Conservation (phyloP, 30 jellyfish, hydroid and myxozoan genomes). For the Pseudorhiza aurosa region DNA sequence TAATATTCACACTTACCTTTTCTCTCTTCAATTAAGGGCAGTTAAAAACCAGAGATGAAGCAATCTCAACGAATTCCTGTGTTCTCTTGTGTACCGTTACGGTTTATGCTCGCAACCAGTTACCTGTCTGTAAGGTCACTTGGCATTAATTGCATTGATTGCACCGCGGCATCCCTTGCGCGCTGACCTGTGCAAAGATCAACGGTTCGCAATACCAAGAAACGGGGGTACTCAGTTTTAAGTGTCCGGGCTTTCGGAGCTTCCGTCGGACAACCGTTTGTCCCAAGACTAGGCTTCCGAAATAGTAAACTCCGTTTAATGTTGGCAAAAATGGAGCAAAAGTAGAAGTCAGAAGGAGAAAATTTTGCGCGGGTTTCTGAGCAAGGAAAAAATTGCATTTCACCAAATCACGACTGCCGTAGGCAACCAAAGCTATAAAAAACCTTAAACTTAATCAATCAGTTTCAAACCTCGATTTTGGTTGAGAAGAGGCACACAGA, state of each 20-base stretch:
- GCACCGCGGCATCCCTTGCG: conserved; percentile 8
- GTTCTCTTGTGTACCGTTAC: conserved; percentile 68
- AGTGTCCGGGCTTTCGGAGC: too few relatives aligned
- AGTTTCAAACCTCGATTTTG: too few relatives aligned
- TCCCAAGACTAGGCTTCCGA: too few relatives aligned
- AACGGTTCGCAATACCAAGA: background rate
- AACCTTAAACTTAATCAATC: too few relatives aligned
- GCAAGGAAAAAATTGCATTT: too few relatives aligned
- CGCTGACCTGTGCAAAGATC: conserved; percentile 60
- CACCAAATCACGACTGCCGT: too few relatives aligned
- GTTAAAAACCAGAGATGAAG: conserved; percentile 30
- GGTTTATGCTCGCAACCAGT: conserved; percentile 74
- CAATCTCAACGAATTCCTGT: conserved; percentile 16
- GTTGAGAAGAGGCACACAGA: too few relatives aligned
- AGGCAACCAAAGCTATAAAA: too few relatives aligned
- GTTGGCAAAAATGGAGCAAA: too few relatives aligned
- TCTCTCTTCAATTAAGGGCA: conserved; percentile 41
- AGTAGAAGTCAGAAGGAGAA: too few relatives aligned
- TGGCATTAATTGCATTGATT: conserved; percentile 27
- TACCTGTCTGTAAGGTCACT: conserved; percentile 77
- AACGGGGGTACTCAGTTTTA: conserved; percentile 17
- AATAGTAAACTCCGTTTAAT: too few relatives aligned
- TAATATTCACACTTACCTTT: conserved; percentile 32
- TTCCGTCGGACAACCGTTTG: background rate
- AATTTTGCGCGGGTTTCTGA: too few relatives aligned